Evolutionary conservation across 2,797 vertebrate genomes (phyloP), one percentile per base, ranked within the genome.

Genomic region (Catamblyrhynchus diadema): DNA sequence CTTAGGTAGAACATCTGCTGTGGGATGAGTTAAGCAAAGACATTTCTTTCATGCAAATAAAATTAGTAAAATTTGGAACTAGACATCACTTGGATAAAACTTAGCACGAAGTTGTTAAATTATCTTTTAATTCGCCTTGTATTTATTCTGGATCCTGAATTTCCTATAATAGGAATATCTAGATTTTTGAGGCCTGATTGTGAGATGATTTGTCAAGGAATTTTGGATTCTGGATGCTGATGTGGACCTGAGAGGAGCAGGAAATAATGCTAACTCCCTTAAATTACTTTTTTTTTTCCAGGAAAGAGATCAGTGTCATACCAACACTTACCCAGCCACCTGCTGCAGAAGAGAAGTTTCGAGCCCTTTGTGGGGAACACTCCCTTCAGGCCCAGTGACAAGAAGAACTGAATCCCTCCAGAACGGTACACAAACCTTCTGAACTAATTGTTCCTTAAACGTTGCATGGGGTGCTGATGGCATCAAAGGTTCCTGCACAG

Each of bases 261-360:
- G 56, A 64, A 65, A 27, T 64, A 44, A 90, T 28, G n/a, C 42
- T 91, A 75, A 87, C 56, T 51, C 30, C 17, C 79, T 35, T 42
- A 24, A 67, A 54, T 71, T 53, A 50, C 20, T 53, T 80, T 74
- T 77, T 35, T 35, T 61, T 86, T 82, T 30, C 30, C 95, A 99
- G 99, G 98, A 61, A 98, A 98, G 96, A 98, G 98, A 96, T 96
- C 98, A 8, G 95, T 98, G 94, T 98, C 98, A 1, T 99, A 98
- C 95, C 99, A 98, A 96, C 99, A 98, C 93, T 97, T 99, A 59
- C 69, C 98, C 22, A 96, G 85, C 95, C 98, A 97, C 23, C 96
- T 93, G 97, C 98, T 98, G 53, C 99, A 98, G 66, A 99, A 98
- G 97, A 98, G 98, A 86, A 98, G 97, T 89, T 98, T 97, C 1